Evolutionary conservation across 1,140 invertebrate genomes (phyloP).

Genomic region (Paraescarpia echinospica): DNA sequence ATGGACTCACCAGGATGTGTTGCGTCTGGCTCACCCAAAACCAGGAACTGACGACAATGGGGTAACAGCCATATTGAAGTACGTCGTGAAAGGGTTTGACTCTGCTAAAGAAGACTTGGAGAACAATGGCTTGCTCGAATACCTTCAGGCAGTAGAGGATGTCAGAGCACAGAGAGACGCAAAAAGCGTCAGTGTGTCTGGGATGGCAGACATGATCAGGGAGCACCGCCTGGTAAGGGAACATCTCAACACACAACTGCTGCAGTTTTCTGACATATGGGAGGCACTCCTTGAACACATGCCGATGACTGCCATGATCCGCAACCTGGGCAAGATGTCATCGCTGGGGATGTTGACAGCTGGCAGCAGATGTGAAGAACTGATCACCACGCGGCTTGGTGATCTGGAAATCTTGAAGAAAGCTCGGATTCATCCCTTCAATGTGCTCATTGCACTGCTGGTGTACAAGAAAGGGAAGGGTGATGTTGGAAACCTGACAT

Average conservation of each 20-base stretch:
- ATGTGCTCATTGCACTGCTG: slow-evolving; percentile 63
- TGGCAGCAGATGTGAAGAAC: no score
- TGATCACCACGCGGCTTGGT: no score
- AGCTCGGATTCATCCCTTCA: slow-evolving; percentile 64
- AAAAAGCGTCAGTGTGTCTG: slow-evolving; percentile 44
- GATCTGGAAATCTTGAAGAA: no score
- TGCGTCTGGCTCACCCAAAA: slow-evolving; percentile 67
- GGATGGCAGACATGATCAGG: slow-evolving; percentile 58
- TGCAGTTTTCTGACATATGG: slow-evolving; percentile 65
- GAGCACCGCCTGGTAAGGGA: slow-evolving; percentile 64
- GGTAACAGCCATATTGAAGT: slow-evolving; percentile 36
- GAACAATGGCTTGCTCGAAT: slow-evolving; percentile 59
- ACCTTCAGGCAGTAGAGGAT: slow-evolving; percentile 65
- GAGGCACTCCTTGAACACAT: slow-evolving; percentile 62
- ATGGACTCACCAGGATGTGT: slow-evolving; percentile 69
- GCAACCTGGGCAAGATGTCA: slow-evolving; percentile 68
- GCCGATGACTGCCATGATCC: slow-evolving; percentile 63
- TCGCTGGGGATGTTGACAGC: slow-evolving; percentile 39
- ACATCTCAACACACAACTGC: slow-evolving; percentile 68
- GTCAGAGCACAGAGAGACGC: slow-evolving; percentile 65
- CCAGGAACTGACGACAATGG: slow-evolving; percentile 42
- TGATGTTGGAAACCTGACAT: slow-evolving; percentile 51
- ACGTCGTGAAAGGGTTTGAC: slow-evolving; percentile 49
- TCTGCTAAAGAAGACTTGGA: slow-evolving; percentile 58
- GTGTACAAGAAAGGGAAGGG: slow-evolving; percentile 62